Conservation (phyloP, 2,888 invertebrate genomes). For the Barypeithes pellucidus region DNA sequence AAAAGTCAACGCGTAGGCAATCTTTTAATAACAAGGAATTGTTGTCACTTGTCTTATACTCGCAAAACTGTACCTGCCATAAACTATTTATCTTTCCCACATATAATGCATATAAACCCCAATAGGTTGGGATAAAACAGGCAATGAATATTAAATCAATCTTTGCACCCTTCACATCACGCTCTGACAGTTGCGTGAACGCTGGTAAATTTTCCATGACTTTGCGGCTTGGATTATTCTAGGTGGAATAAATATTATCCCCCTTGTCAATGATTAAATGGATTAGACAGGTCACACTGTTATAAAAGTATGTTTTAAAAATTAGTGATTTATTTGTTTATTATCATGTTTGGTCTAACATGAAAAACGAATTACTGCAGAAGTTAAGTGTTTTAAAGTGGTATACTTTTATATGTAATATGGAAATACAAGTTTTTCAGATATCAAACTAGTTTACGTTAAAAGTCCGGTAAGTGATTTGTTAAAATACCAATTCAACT, state of each 20-base stretch:
- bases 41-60: too few species aligned
- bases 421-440: too few species aligned
- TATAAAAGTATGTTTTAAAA: neutral
- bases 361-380: too few species aligned
- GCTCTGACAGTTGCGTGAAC: constrained; percentile 32
- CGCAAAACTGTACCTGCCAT: too few species aligned
- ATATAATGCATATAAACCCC: constrained; percentile 9
- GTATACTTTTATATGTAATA: too few species aligned
- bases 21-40: too few species aligned
- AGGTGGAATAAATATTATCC: constrained; percentile 21
- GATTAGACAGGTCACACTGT: neutral
- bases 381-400: too few species aligned
- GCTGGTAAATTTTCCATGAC: constrained; percentile 33
- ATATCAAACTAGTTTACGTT: too few species aligned
- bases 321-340: neutral
- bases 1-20: too few species aligned
- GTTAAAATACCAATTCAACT: too few species aligned
- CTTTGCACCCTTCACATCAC: constrained; percentile 22
- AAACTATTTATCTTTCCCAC: neutral
- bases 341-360: neutral
- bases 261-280: constrained; percentile 32
- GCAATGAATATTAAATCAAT: constrained; percentile 23
- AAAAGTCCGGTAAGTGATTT: too few species aligned
- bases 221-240: constrained; percentile 27
- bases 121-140: constrained; percentile 13